Evolutionary conservation across 2,888 invertebrate species (phyloP), one percentile per base, ranked within the genome.

Genomic region (Morpho deidamia): DNA sequence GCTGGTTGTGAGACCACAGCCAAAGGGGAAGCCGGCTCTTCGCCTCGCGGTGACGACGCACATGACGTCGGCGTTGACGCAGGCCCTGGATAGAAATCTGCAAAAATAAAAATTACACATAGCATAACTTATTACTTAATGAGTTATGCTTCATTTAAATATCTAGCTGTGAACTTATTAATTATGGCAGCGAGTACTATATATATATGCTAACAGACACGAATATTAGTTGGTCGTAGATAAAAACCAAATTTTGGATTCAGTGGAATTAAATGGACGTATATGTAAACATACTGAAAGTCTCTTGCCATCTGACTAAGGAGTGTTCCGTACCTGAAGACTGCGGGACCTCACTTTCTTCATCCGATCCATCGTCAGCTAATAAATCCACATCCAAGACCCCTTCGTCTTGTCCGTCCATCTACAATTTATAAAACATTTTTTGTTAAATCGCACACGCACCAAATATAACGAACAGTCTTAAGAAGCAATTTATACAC

Each of bases 351-450:
- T 94, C 94, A 66, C 94, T 94, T 68, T 94, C 94, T 58, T 94
- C 92, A 71, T 95, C 94, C 41, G 94, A 94, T 61, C 92, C 93
- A 74, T 94, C 94, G 63, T 93, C 93, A 67, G 93, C 93, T 69
- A 94, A 92, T 70, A 94, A 90, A 81, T 95, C 95, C 90, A 94
- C 93, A 77, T 94, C 93, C 78, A 91, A 76, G 61, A 86, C 83
- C 66, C 75, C 83, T 64, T 90, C 91, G 68, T 90, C 91, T 63
- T 79, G 75, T 67, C 83, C 82, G 81, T 89, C 89, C 89, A 90
- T 89, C 89, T 89, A 80, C 63, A 83, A 79, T 54, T 65, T 49
- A 49, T 44, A 51, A 44, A 67, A 70, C 63, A n/a, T 23, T 23
- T 23, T 23, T 23, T 23, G 23, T 23, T 23, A 23, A 23, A 3